These are phyloP conservation scores for Gobio occitaniae DNA, from an alignment of 2,797 vertebrate species.

Conservation along the genomic window DNA sequence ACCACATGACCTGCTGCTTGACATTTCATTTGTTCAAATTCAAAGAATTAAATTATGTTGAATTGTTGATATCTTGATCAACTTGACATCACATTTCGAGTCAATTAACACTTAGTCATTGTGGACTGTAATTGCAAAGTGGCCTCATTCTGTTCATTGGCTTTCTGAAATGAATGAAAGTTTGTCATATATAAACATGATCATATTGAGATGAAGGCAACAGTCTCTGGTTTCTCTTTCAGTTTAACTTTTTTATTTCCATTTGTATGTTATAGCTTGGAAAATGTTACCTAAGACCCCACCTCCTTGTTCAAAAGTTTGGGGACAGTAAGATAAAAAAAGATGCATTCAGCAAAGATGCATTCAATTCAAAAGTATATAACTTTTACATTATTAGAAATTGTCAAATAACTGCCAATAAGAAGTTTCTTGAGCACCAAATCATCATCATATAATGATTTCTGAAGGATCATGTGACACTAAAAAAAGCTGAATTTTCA, in stretches of 20 bases:
- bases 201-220: background rate
- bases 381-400: background rate
- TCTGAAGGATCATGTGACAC: background rate
- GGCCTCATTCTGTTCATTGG: background rate
- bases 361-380: background rate
- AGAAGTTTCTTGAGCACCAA: background rate
- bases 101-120: background rate
- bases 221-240: background rate
- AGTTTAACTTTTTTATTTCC: background rate
- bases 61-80: background rate
- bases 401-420: background rate
- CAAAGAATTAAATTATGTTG: background rate
- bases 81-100: background rate
- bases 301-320: background rate
- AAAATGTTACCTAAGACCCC: background rate
- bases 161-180: constrained; percentile 2
- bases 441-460: background rate
- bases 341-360: background rate
- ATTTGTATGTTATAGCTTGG: background rate
- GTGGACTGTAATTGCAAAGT: constrained; percentile 1
- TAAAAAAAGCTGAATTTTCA: too few species aligned
- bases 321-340: background rate
- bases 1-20: background rate
- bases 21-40: background rate
- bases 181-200: background rate